A percentile compares a stretch with the other conserved stretches of the same genome.
Evolutionary conservation across 2,888 invertebrate genomes (phyloP).

Genomic region (Neoscelio sp.): DNA sequence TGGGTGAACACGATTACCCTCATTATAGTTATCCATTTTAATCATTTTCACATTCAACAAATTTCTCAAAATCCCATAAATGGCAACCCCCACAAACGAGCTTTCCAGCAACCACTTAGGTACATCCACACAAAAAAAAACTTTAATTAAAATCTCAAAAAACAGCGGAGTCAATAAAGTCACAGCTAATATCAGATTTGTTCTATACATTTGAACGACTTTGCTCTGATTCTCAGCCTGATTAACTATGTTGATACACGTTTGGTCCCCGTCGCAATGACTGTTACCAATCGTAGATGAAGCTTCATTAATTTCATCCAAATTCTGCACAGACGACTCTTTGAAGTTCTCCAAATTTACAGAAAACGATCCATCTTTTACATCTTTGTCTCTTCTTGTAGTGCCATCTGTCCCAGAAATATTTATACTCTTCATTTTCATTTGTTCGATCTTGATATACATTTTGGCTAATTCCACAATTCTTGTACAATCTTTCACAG

Average conservation of each 20-base stretch:
- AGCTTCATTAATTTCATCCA: background rate
- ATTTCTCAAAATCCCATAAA: conserved; percentile 68
- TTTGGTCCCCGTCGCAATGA: conserved; percentile 15
- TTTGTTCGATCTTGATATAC: conserved; percentile 11
- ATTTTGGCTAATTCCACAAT: conserved; percentile 21
- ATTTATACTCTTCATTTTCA: conserved; percentile 10
- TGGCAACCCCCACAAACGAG: conserved; percentile 66
- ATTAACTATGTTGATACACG: conserved; percentile 18
- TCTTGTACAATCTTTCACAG: conserved; percentile 53
- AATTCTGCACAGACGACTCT: no score
- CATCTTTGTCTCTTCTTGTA: background rate
- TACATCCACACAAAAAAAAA: conserved; percentile 69
- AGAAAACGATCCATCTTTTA: conserved; percentile 28
- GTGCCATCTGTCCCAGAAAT: no score
- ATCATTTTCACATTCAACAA: conserved; percentile 68
- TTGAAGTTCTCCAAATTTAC: background rate
- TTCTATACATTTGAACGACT: conserved; percentile 61
- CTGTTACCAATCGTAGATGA: background rate
- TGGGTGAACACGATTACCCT: conserved; percentile 55
- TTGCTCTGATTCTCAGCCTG: conserved; percentile 40
- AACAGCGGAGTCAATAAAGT: conserved; percentile 72
- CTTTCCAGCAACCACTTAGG: conserved; percentile 70
- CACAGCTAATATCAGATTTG: conserved; percentile 66
- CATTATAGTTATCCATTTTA: conserved; percentile 37
- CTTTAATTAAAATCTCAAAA: conserved; percentile 69